phyloP scores from a whole-genome alignment of 2,888 invertebrate species.

The Cheilosia pagana region DNA sequence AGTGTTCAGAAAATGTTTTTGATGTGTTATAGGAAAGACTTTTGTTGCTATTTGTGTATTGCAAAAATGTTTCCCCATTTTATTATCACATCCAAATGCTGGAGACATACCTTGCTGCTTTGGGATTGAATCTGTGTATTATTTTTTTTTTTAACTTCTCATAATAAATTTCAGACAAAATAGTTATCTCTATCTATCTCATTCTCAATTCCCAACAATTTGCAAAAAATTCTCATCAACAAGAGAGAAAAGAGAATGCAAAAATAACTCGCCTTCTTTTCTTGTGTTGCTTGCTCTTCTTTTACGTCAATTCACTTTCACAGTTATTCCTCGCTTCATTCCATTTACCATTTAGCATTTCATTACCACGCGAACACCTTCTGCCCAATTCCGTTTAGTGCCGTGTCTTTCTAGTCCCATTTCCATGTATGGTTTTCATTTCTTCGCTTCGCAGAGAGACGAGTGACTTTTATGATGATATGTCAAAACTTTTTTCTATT shows the following conservation, averaged over 20 bases:
- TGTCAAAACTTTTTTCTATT: slow-evolving; percentile 73
- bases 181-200: too few species aligned
- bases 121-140: too few species aligned
- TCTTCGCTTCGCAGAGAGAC: slow-evolving; percentile 67
- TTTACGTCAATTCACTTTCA: slow-evolving; percentile 4
- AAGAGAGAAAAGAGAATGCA: slow-evolving; percentile 40
- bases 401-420: slow-evolving; percentile 46
- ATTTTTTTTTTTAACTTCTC: too few species aligned
- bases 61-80: too few species aligned
- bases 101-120: too few species aligned
- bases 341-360: slow-evolving; percentile 10
- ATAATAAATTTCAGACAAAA: too few species aligned
- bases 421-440: slow-evolving; percentile 68
- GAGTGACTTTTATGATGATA: slow-evolving; percentile 73
- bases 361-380: neutral
- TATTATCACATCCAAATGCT: too few species aligned
- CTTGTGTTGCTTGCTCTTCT: neutral
- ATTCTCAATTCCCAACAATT: too few species aligned
- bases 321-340: slow-evolving; percentile 21
- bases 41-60: too few species aligned
- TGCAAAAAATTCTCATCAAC: slow-evolving; percentile 3
- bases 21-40: too few species aligned
- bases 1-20: too few species aligned
- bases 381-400: slow-evolving; percentile 27
- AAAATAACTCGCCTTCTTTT: slow-evolving; percentile 42